These are phyloP conservation scores for Tryphoninae sp. DNA, from an alignment of 2,888 invertebrate genomes.

Conservation along the genomic window DNA sequence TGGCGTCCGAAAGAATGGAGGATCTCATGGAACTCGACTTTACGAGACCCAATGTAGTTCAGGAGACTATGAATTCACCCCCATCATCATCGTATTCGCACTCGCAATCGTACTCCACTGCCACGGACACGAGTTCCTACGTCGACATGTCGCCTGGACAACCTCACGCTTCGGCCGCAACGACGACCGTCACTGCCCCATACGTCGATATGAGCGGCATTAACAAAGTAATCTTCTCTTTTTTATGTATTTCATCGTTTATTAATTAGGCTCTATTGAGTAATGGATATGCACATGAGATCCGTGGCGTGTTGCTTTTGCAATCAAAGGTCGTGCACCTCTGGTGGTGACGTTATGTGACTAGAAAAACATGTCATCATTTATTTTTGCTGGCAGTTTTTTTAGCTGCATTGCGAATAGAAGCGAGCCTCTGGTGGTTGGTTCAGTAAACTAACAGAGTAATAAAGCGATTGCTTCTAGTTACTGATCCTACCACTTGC, in stretches of 20 bases:
- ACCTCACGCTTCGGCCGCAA: slow-evolving; percentile 73
- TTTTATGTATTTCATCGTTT: not conserved
- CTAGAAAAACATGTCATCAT: no score
- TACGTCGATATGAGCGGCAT: slow-evolving; percentile 80
- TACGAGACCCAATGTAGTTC: slow-evolving; percentile 80
- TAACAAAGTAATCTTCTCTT: slow-evolving; percentile 73
- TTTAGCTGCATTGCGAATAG: no score
- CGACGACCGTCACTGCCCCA: slow-evolving; percentile 77
- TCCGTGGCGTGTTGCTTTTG: no score
- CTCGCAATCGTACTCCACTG: slow-evolving; percentile 78
- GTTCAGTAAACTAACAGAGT: no score
- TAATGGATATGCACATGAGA: no score
- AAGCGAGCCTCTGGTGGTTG: no score
- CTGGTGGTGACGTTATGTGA: no score
- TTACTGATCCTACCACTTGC: no score
- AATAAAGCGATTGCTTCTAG: no score
- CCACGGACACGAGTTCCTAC: slow-evolving; percentile 81
- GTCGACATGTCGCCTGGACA: slow-evolving; percentile 82
- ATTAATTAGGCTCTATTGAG: not conserved
- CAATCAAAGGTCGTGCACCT: no score
- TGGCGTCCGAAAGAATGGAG: slow-evolving; percentile 85
- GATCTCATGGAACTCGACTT: slow-evolving; percentile 94
- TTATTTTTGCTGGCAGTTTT: no score
- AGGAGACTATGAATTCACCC: slow-evolving; percentile 72
- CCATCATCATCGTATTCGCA: slow-evolving; percentile 73